Evolutionary conservation across 2,797 vertebrate species (phyloP).

Genomic region (Meriones psammophilus): DNA sequence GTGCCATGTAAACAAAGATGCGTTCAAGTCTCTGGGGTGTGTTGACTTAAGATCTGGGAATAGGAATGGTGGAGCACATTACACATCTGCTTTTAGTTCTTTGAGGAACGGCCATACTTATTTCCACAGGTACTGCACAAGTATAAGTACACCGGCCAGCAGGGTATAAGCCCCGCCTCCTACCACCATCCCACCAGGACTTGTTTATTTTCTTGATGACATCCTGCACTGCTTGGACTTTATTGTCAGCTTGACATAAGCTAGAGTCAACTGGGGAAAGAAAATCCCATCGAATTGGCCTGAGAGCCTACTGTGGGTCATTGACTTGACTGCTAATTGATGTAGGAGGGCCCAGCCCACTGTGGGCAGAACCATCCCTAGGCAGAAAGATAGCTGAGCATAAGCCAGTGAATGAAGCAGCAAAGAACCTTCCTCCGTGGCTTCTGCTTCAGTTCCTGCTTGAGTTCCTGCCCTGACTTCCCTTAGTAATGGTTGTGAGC

Average conservation of each 20-base stretch:
- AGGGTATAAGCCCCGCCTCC: not conserved
- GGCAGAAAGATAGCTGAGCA: not conserved
- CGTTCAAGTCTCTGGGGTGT: not conserved
- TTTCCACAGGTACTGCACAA: not conserved
- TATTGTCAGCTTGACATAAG: not conserved
- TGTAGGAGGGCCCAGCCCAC: not conserved
- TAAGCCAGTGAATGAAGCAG: not conserved
- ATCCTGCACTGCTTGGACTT: not conserved
- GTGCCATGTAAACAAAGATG: not conserved
- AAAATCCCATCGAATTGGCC: not conserved
- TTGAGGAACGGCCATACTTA: not conserved
- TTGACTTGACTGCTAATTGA: not conserved
- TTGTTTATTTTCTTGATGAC: not conserved
- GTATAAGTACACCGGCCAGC: not conserved
- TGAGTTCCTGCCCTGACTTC: not conserved
- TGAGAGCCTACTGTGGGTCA: not conserved
- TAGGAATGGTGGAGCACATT: not conserved
- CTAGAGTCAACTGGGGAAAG: not conserved
- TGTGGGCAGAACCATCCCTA: not conserved
- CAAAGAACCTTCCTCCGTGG: too few relatives aligned
- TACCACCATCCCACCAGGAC: not conserved
- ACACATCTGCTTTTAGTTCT: not conserved
- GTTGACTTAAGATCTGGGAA: not conserved
- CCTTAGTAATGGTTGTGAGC: not conserved
- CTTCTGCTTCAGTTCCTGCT: not conserved